phyloP scores from a whole-genome alignment of 2,113 vertebrate genomes.

The Melanerpes formicivorus region DNA sequence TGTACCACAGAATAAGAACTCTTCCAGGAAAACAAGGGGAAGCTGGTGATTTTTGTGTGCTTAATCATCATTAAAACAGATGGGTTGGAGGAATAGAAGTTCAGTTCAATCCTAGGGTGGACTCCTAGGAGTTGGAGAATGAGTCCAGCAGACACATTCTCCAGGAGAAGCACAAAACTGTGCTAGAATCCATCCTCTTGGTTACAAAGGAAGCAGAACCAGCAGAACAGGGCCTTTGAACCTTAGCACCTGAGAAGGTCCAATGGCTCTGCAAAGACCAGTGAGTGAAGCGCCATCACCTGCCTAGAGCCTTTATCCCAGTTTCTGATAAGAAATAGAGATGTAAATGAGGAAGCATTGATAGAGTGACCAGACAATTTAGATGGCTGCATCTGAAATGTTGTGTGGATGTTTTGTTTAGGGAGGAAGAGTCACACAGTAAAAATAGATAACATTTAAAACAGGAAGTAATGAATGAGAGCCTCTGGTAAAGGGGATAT shows the following conservation, averaged over 20 bases:
- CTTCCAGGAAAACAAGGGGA: conserved; percentile 3
- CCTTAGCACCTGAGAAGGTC: background rate
- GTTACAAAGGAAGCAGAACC: background rate
- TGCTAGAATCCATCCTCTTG: background rate
- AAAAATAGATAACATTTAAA: background rate
- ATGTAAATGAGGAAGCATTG: background rate
- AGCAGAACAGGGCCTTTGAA: background rate
- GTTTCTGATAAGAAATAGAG: background rate
- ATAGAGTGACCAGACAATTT: background rate
- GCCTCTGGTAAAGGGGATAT: background rate
- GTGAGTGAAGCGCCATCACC: background rate
- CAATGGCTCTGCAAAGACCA: background rate
- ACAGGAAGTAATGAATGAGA: background rate
- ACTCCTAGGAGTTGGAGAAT: background rate
- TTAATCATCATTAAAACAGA: background rate
- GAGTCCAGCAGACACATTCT: background rate
- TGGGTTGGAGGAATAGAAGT: background rate
- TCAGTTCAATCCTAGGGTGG: background rate
- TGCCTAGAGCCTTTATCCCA: background rate
- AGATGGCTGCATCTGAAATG: background rate
- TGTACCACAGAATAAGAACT: background rate
- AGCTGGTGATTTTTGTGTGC: background rate
- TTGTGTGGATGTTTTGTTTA: background rate
- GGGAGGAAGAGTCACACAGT: background rate
- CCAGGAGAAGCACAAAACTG: background rate